Conservation (phyloP, 2,888 invertebrate genomes). For the Coenonympha arcania region DNA sequence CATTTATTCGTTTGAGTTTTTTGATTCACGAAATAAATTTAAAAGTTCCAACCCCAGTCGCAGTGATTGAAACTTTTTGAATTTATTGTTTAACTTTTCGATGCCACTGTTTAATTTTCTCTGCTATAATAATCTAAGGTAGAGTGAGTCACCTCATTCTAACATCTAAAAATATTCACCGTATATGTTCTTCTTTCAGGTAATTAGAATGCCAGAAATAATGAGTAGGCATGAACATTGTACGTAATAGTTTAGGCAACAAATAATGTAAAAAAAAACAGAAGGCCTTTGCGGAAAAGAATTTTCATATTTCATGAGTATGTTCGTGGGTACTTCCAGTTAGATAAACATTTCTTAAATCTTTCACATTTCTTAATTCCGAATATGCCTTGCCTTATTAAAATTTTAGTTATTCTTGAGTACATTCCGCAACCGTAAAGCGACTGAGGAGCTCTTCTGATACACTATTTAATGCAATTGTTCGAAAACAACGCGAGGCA, state of each 20-base stretch:
- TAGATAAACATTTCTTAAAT: neutral
- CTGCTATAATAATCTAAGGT: too few relatives aligned
- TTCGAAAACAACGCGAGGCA: constrained; percentile 65
- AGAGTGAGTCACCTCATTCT: too few relatives aligned
- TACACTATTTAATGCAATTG: constrained; percentile 74
- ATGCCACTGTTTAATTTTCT: too few relatives aligned
- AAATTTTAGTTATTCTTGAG: constrained; percentile 62
- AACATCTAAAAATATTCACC: too few relatives aligned
- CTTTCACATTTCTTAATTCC: constrained; percentile 34
- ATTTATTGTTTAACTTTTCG: too few relatives aligned
- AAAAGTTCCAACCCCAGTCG: neutral
- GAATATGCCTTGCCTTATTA: constrained; percentile 56
- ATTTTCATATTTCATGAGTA: neutral
- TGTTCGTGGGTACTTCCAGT: too few relatives aligned
- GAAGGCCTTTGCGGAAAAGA: neutral
- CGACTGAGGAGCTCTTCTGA: constrained; percentile 60
- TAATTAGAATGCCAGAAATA: too few relatives aligned
- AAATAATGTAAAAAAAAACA: too few relatives aligned
- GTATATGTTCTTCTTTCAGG: too few relatives aligned
- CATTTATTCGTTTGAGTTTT: neutral
- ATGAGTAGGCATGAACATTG: too few relatives aligned
- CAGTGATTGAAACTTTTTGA: too few relatives aligned
- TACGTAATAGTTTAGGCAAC: too few relatives aligned
- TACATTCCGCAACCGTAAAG: constrained; percentile 58
- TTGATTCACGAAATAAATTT: neutral